Conservation (phyloP, 2,113 vertebrate species). For the Dolichotis patagonum region DNA sequence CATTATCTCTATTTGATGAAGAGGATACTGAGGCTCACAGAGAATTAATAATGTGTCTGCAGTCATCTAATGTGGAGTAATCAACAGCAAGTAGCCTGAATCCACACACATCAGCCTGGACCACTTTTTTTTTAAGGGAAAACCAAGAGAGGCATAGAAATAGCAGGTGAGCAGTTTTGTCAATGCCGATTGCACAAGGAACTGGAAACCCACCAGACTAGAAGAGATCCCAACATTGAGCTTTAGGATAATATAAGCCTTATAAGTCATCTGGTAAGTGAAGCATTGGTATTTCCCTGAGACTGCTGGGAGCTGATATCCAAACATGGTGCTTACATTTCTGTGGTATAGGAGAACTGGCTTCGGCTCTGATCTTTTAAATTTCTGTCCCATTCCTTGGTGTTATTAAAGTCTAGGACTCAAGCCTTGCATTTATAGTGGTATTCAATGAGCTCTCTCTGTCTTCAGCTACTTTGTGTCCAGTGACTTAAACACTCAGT, state of each 20-base stretch:
- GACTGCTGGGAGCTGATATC: not conserved
- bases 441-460: rapidly evolving
- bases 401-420: not conserved
- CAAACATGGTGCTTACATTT: not conserved
- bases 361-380: not conserved
- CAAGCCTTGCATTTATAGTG: not conserved
- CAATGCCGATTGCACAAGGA: not conserved
- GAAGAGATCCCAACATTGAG: not conserved
- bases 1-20: conserved; percentile 73
- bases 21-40: conserved; percentile 60
- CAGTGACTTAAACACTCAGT: not conserved
- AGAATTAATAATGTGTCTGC: conserved; percentile 60
- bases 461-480: not conserved
- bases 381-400: not conserved
- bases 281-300: not conserved
- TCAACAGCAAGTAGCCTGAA: conserved; percentile 24
- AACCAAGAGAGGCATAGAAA: not conserved
- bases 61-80: conserved; percentile 47
- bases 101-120: not conserved
- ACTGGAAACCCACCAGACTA: not conserved
- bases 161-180: conserved; percentile 58
- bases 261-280: not conserved
- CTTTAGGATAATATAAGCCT: not conserved
- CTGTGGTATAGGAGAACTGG: not conserved
- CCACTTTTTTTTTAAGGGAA: not conserved